Conservation (phyloP, 2,888 invertebrate species). For the Myopa tessellatipennis region DNA sequence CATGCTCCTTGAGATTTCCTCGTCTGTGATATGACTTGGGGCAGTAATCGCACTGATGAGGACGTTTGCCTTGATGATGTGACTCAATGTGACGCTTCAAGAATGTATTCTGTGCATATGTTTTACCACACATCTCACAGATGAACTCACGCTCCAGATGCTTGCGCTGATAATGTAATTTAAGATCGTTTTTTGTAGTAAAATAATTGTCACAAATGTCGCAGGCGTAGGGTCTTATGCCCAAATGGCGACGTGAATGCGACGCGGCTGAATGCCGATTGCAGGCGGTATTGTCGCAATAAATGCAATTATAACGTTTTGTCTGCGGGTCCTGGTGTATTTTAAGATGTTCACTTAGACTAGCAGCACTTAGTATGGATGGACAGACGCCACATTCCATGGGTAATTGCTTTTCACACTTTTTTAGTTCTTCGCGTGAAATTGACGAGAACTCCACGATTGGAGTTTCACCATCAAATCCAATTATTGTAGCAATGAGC, state of each 20-base stretch:
- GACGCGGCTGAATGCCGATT: slow-evolving; percentile 63
- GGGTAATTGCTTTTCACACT: slow-evolving; percentile 56
- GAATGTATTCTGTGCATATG: slow-evolving; percentile 61
- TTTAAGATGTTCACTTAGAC: slow-evolving; percentile 57
- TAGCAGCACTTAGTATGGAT: slow-evolving; percentile 57
- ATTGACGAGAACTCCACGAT: slow-evolving; percentile 61
- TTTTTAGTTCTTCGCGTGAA: slow-evolving; percentile 40
- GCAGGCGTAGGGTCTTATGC: slow-evolving; percentile 62
- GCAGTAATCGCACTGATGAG: slow-evolving; percentile 58
- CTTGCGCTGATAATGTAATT: slow-evolving; percentile 61
- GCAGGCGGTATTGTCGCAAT: slow-evolving; percentile 60
- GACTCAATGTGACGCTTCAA: slow-evolving; percentile 62
- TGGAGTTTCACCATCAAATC: slow-evolving; percentile 59
- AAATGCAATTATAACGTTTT: slow-evolving; percentile 60
- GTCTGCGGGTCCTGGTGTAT: slow-evolving; percentile 57
- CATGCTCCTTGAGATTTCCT: slow-evolving; percentile 61
- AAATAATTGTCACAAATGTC: slow-evolving; percentile 61
- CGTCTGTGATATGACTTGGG: slow-evolving; percentile 63
- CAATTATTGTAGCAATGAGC: slow-evolving; percentile 62
- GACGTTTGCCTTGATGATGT: slow-evolving; percentile 61
- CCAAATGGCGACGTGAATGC: slow-evolving; percentile 61
- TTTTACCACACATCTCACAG: slow-evolving; percentile 62
- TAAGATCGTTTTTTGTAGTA: slow-evolving; percentile 61
- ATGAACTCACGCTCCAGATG: slow-evolving; percentile 61
- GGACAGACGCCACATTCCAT: slow-evolving; percentile 63